These are phyloP conservation scores for Saccostrea echinata DNA, from an alignment of 1,140 invertebrate genomes.

Conservation along the genomic window DNA sequence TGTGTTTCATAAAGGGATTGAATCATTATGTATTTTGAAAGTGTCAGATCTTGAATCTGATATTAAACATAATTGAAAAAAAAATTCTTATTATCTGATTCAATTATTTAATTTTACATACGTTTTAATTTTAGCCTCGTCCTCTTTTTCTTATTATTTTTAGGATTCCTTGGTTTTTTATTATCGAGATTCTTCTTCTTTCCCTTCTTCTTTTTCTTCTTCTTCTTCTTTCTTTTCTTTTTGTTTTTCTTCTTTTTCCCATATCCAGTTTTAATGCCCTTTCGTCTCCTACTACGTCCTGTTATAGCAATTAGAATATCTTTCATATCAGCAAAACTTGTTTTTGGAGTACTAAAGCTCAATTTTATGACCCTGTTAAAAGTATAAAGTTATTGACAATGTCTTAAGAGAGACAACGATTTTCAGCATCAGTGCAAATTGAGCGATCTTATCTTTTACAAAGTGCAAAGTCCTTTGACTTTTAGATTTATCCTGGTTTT, in stretches of 20 bases:
- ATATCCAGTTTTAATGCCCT: constrained; percentile 12
- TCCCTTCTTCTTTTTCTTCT: constrained; percentile 39
- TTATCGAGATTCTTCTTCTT: constrained; percentile 30
- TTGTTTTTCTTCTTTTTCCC: neutral
- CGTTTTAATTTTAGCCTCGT: neutral
- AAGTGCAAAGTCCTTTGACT: neutral
- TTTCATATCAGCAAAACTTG: neutral
- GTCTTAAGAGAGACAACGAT: neutral
- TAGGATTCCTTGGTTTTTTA: constrained; percentile 33
- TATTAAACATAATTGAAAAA: too few relatives aligned
- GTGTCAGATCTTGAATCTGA: too few relatives aligned
- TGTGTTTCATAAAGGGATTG: too few relatives aligned
- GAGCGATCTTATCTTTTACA: neutral
- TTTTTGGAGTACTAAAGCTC: neutral
- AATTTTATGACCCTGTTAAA: neutral
- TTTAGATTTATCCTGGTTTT: neutral
- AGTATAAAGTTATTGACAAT: neutral
- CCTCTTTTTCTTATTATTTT: constrained; percentile 41
- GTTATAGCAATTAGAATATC: neutral
- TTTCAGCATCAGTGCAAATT: neutral
- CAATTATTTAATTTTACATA: constrained; percentile 24
- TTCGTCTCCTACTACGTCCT: constrained; percentile 2
- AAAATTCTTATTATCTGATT: too few relatives aligned
- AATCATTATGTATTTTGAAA: too few relatives aligned
- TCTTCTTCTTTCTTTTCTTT: neutral